Evolutionary conservation across 2,797 vertebrate species (phyloP).

Genomic region (Uromys caudimaculatus): DNA sequence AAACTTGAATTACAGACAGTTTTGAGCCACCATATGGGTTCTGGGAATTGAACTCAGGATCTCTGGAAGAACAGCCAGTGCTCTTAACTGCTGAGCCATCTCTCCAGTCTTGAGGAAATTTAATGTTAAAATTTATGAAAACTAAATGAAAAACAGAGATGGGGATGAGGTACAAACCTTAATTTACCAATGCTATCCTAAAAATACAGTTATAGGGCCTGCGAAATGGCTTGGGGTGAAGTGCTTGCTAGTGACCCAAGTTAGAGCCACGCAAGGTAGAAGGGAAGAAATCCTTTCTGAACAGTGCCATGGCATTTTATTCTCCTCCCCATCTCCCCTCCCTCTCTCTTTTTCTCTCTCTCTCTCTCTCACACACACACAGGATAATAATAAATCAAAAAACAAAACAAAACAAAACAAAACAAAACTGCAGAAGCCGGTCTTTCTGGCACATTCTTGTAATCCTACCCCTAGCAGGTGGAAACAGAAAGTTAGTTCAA

Average conservation of each 20-base stretch:
- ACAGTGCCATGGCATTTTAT: not conserved
- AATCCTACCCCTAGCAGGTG: not conserved
- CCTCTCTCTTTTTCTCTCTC: no score
- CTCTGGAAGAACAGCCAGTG: not conserved
- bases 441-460: not conserved
- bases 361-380: no score
- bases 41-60: not conserved
- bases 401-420: no score
- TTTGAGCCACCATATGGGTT: not conserved
- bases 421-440: not conserved
- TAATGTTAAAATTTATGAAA: not conserved
- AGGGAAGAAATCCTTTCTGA: not conserved
- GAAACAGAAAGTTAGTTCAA: not conserved
- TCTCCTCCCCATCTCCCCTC: no score
- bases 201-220: not conserved
- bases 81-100: not conserved
- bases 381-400: not conserved
- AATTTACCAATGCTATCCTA: not conserved
- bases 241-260: not conserved
- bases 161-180: not conserved
- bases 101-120: not conserved
- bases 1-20: not conserved
- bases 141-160: not conserved
- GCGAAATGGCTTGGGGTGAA: not conserved
- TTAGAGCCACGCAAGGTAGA: not conserved